phyloP scores from a whole-genome alignment of 2,888 invertebrate genomes.

The Nematopogon swammerdamellus region DNA sequence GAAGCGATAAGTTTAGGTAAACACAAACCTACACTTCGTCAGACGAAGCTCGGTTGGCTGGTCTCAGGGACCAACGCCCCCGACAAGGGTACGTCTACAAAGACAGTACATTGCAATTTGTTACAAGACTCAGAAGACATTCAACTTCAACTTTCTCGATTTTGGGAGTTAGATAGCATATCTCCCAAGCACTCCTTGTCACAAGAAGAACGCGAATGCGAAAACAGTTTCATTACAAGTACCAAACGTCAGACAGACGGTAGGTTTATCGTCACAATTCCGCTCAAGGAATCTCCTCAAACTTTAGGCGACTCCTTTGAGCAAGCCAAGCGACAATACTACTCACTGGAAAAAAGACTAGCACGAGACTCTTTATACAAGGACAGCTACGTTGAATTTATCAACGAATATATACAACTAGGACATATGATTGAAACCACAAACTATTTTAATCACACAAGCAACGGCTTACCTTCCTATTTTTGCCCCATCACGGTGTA shows the following conservation, averaged over 20 bases:
- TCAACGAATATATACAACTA: slow-evolving; percentile 2
- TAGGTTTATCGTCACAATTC: slow-evolving; percentile 2
- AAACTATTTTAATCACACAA: background rate
- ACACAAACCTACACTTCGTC: background rate
- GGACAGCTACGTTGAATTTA: background rate
- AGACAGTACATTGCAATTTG: too few relatives aligned
- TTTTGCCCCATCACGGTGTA: slow-evolving; percentile 8
- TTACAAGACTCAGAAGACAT: too few relatives aligned
- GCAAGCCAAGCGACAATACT: slow-evolving; percentile 1
- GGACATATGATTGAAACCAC: slow-evolving; percentile 3
- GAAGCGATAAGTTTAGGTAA: background rate
- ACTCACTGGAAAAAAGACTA: slow-evolving; percentile 1
- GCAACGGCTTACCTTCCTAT: background rate
- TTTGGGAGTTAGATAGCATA: background rate
- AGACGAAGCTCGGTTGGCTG: background rate
- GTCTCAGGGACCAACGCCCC: background rate
- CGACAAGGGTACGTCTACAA: too few relatives aligned
- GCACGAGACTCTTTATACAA: background rate
- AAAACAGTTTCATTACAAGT: background rate
- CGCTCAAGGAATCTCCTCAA: slow-evolving; percentile 1
- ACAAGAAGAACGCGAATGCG: background rate
- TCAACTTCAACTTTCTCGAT: background rate
- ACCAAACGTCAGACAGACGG: background rate
- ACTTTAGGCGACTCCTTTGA: slow-evolving; percentile 2
- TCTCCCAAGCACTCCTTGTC: background rate